These are phyloP conservation scores for Yoshiicerus persimilis DNA, from an alignment of 1,140 invertebrate species.

Conservation along the genomic window DNA sequence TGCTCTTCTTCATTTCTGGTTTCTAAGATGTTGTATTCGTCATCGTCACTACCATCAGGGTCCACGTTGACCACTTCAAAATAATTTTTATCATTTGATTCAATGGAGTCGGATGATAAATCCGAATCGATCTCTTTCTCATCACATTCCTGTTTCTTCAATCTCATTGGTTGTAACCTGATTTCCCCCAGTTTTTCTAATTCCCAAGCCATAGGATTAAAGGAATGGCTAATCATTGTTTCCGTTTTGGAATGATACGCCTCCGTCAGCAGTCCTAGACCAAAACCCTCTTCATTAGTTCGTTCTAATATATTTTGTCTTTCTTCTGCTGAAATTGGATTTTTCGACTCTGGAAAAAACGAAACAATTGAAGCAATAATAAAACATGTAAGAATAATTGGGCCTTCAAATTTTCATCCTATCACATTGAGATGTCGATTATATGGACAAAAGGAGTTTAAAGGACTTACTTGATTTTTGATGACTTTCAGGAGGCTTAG, in stretches of 20 bases:
- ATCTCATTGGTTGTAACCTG: neutral
- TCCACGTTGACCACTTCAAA: neutral
- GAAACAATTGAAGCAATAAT: no score
- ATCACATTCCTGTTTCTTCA: neutral
- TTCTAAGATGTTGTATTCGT: neutral
- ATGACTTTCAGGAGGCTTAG: no score
- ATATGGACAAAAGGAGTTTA: no score
- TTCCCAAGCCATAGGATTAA: neutral
- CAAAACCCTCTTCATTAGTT: neutral
- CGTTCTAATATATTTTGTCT: neutral
- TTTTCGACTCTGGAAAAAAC: no score
- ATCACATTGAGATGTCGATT: no score
- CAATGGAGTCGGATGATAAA: neutral
- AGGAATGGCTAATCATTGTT: neutral
- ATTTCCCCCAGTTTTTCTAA: neutral
- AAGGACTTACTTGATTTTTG: no score
- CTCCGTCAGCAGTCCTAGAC: neutral
- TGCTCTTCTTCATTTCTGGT: neutral
- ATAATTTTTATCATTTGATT: neutral
- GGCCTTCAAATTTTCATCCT: no score
- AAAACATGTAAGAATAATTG: no score
- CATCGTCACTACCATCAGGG: neutral
- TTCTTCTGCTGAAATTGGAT: neutral
- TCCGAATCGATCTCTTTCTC: neutral
- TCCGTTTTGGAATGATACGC: neutral